A percentile compares a stretch with the other conserved stretches of the same genome.
These are phyloP conservation scores for Rhinichthys osculus DNA, from an alignment of 2,797 vertebrate species.

Conservation along the genomic window DNA sequence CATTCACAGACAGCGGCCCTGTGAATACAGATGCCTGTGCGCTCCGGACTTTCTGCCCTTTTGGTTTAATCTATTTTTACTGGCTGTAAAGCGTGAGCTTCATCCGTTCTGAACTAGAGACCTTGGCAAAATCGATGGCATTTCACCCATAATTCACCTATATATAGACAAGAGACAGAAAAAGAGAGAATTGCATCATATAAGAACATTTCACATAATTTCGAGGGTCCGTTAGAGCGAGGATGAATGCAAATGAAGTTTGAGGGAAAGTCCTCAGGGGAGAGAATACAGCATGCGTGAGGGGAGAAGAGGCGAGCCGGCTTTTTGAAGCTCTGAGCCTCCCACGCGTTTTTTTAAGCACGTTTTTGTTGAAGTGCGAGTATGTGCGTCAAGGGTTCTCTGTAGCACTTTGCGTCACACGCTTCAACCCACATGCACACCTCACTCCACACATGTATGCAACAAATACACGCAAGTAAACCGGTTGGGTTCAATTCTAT, in stretches of 20 bases:
- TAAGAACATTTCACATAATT: not conserved
- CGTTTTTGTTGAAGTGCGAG: slow-evolving; percentile 38
- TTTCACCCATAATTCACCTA: slow-evolving; percentile 21
- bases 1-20: slow-evolving; percentile 14
- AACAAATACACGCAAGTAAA: slow-evolving; percentile 6
- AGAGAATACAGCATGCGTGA: slow-evolving; percentile 11
- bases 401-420: slow-evolving; percentile 44
- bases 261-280: slow-evolving; percentile 19
- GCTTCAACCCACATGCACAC: slow-evolving; percentile 56
- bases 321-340: slow-evolving; percentile 46
- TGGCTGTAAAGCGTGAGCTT: slow-evolving; percentile 1
- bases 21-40: slow-evolving; percentile 31
- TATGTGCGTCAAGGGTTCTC: slow-evolving; percentile 42
- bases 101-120: slow-evolving; percentile 32
- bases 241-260: slow-evolving; percentile 32
- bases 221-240: not conserved
- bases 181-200: not conserved
- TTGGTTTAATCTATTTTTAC: slow-evolving; percentile 37
- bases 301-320: slow-evolving; percentile 32
- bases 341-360: slow-evolving; percentile 52
- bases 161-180: not conserved
- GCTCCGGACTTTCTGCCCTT: slow-evolving; percentile 17
- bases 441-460: slow-evolving; percentile 17
- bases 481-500: not conserved
- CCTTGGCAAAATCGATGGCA: slow-evolving; percentile 33